Base-by-base conservation (phyloP, 2,797 vertebrate species). In the Phoebastria nigripes region DNA sequence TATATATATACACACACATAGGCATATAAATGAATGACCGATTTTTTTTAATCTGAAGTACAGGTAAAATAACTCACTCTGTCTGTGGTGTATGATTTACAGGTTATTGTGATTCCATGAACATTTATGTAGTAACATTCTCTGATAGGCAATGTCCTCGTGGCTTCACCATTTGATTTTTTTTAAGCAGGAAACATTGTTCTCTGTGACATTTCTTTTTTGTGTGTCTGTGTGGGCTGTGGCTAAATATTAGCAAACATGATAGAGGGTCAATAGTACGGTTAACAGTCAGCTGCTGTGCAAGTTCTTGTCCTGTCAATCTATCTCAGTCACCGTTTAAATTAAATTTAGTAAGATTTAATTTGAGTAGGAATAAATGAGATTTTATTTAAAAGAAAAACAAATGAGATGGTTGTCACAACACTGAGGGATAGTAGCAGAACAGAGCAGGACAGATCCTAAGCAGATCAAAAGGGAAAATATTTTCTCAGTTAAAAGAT, bases 271-370 rank as follows among this genome's bases (percentile, higher is more conserved):
- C 22, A 74, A 72, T 6, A 69, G 24, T 71, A 72, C 2, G 12
- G 39, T 83, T 42, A 86, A 29, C 12, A 47, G 39, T 49, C 58
- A 86, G 18, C 21, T 90, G 12, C 20, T 69, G 24, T 82, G 42
- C 12, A 63, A 55, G 16, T 39, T 94, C 35, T 39, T 85, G 6
- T 55, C 12, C 28, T 46, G 42, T 62, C 65, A 95, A 55, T 93
- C 3, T 4, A 55, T 39, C 47, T 92, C 56, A 93, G 55, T 44
- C 41, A 39, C 7, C 5, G 3, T 51, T 65, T 69, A 87, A 89
- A 81, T 42, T 55, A 71, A 41, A 80, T 81, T 47, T 88, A 90
- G 73, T 82, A 51, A 83, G 15, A 82, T 93, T 91, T 59, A 44
- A 82, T 80, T 93, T 81, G 35, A 71, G 79, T 66, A 78, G 1